phyloP scores from a whole-genome alignment of 2,797 vertebrate species.

The Tapirus indicus region DNA sequence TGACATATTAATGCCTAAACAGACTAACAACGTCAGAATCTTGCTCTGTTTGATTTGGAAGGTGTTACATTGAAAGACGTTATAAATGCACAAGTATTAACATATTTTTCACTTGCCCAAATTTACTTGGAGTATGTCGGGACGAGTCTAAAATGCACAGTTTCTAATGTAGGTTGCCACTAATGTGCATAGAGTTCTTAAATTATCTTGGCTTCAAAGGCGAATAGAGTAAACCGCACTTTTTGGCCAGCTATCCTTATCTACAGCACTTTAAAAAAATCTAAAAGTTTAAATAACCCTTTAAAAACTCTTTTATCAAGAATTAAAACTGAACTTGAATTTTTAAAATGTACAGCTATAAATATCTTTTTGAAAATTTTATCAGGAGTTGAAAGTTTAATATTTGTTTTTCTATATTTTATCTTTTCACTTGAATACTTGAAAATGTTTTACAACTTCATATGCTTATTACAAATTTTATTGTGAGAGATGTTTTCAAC shows the following conservation, averaged over 20 bases:
- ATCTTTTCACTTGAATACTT: not conserved
- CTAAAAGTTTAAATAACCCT: not conserved
- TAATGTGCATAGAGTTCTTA: not conserved
- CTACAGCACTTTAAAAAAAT: not conserved
- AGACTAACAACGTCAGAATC: not conserved
- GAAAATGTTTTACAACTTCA: conserved; percentile 25
- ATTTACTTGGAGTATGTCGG: not conserved
- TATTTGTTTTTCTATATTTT: not conserved
- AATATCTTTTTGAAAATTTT: not conserved
- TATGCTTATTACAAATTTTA: not conserved
- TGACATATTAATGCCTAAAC: not conserved
- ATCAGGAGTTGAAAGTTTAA: not conserved
- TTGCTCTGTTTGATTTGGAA: conserved; percentile 1
- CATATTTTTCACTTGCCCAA: not conserved
- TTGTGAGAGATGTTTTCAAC: not conserved
- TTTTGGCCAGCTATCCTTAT: not conserved
- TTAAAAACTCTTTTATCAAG: not conserved
- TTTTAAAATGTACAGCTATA: not conserved
- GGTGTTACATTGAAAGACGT: not conserved
- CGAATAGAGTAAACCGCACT: not conserved
- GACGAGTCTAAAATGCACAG: not conserved
- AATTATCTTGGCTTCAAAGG: not conserved
- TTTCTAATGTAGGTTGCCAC: not conserved
- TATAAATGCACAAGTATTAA: not conserved
- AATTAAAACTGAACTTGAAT: not conserved